Evolutionary conservation across 2,113 vertebrate genomes (phyloP), one percentile per base, ranked within the genome.

Genomic region (Tetraodon nigroviridis): DNA sequence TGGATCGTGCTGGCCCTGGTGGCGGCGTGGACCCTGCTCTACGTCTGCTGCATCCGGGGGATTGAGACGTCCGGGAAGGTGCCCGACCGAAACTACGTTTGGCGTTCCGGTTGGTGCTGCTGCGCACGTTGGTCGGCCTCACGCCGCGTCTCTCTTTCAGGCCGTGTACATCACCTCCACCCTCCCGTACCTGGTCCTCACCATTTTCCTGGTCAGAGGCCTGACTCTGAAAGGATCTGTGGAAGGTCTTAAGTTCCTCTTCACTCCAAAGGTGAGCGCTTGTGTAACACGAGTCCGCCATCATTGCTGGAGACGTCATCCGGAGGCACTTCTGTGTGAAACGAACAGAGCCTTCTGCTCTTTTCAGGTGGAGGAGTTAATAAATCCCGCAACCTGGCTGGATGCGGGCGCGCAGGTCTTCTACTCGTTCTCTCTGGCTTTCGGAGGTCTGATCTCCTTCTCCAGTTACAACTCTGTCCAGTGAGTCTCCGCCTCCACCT

Each of bases 41-140:
- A 96, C 0, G 78, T 96, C 41, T 97, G 94, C 78, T 88, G 53
- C 40, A 95, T 99, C 82, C 90, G 96, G 1, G 97, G 97, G 69
- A 99, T 99, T 1, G 97, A 98, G 89, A 99, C 95, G 54, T 92
- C 92, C 0, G 96, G 97, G 71, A 99, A 99, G 95, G 97, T 98
- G 3, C 64, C 66, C 55, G 32, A 41, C 44, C 37, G 8, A 21
- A 20, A 14, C 42, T 0, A 21, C 24, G 50, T 14, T 46, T n/a
- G 24, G 54, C 3, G 8, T 11, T 37, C 1, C 0, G 1, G 14
- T 2, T 7, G 51, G 42, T 44, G 14, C 14, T 11, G 41, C 14
- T 37, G 12, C 44, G 72, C 12, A 59, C 14, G 20, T 21, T 2
- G 8, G 46, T 21, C 2, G 8, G 46, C 8, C 3, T 19, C 22